Base-by-base conservation (phyloP, 2,113 vertebrate species). In the Telmatochromis sp. region DNA sequence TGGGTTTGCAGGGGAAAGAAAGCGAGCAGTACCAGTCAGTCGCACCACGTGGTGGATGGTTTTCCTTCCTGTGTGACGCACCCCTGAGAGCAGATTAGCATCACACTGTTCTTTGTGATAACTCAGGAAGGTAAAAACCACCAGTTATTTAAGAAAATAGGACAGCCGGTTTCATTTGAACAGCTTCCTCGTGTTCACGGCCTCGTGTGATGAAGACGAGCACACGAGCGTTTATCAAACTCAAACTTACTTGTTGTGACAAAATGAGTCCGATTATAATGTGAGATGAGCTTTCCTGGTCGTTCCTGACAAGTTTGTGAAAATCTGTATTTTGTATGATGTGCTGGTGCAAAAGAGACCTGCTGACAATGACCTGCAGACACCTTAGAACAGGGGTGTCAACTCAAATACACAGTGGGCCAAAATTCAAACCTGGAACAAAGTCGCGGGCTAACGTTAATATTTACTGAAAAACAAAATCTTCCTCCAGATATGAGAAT, bases 1-100 rank as follows among this genome's bases (percentile, higher is more conserved):
- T 14, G 71, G 84, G 37, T 42, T 17, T 47, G 31, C 63, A 78
- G 55, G 79, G 71, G 40, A 83, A 58, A 23, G 26, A 73, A 31
- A 3, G 12, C 2, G 19, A 51, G 28, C n/a, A 50, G 47, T 4
- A 60, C 28, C 80, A 19, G 47, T 57, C 73, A n/a, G 60, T 9
- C 4, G 47, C 2, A 35, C 11, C 81, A 71, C 17, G 28, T 60
- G 68, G 23, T 11, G 35, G 1, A 7, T 65, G 73, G 71, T 63
- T 83, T 54, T 85, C 45, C 85, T 86, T 91, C 83, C 87, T 89
- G 87, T 47, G 51, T 88, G 89, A 63, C 21, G 53, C 51, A 80
- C 4, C 53, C 37, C 42, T 17, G 28, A 4, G 3, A 75, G 53
- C 63, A 54, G 73, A 85, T 80, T 11, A 51, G 37, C 17, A 13